Percentiles rank a stretch among this genome's conserved stretches.
Evolutionary conservation across 1,140 invertebrate genomes (phyloP).

Genomic region (Drosophila kurseongensis): DNA sequence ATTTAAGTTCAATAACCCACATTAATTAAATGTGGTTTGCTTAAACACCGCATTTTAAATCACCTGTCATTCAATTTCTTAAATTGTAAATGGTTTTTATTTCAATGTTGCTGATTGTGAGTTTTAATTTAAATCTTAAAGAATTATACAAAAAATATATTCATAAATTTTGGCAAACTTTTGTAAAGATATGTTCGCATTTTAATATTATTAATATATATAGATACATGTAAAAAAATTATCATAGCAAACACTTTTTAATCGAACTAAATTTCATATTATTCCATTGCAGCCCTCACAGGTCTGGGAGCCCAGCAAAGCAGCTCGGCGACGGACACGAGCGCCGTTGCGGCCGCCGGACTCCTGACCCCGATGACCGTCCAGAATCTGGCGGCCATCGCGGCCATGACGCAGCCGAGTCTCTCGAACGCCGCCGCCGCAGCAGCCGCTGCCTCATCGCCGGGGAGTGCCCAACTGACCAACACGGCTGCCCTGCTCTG

Average conservation of each 20-base stretch:
- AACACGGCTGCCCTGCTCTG: conserved; percentile 83
- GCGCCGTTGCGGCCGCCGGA: conserved; percentile 86
- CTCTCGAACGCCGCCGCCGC: conserved; percentile 85
- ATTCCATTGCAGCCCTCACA: conserved; percentile 43
- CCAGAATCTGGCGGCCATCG: conserved; percentile 95
- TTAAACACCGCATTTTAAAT: too few species aligned
- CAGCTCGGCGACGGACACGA: conserved; percentile 61
- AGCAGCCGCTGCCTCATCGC: conserved; percentile 85
- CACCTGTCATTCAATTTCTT: too few species aligned
- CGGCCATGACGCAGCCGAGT: conserved; percentile 91
- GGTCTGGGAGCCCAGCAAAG: conserved; percentile 84
- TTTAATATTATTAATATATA: too few species aligned
- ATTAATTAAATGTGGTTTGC: too few species aligned
- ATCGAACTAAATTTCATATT: neutral
- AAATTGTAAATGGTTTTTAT: too few species aligned
- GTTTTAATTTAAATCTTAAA: too few species aligned
- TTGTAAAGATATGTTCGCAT: too few species aligned
- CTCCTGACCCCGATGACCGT: conserved; percentile 92
- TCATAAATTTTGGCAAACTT: too few species aligned
- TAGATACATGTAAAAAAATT: too few species aligned
- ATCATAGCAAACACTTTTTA: neutral
- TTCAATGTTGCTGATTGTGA: too few species aligned
- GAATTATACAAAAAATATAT: too few species aligned
- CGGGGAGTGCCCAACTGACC: conserved; percentile 84
- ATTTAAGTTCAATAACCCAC: too few species aligned